phyloP scores from a whole-genome alignment of 2,113 vertebrate genomes.

The Argyrosomus japonicus region DNA sequence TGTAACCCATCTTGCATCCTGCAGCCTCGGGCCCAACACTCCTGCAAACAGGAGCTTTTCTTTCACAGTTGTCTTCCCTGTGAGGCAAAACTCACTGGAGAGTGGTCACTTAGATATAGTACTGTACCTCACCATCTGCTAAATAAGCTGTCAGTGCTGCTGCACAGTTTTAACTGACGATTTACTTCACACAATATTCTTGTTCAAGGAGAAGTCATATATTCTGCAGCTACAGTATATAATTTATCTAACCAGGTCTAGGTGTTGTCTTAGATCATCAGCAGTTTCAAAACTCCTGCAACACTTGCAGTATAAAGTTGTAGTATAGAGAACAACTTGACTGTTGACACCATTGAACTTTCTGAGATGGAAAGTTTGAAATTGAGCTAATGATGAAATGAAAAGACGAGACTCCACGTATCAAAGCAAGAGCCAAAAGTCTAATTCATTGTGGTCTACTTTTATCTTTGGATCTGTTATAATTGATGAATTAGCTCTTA shows the following conservation, averaged over 20 bases:
- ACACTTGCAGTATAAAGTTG: background rate
- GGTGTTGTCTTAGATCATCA: background rate
- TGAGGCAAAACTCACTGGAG: conserved; percentile 1
- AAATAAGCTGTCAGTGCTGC: conserved; percentile 20
- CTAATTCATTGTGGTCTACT: too few species aligned
- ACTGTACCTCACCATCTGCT: background rate
- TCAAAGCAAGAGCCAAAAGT: too few species aligned
- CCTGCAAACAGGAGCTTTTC: background rate
- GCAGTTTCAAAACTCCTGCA: background rate
- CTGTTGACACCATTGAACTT: background rate
- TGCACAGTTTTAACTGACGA: background rate
- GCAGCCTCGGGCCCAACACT: background rate
- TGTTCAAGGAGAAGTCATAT: conserved; percentile 6
- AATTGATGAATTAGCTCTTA: too few species aligned
- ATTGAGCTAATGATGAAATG: too few species aligned
- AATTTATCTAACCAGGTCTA: background rate
- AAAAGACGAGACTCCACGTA: too few species aligned
- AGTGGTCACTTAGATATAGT: background rate
- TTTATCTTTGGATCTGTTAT: too few species aligned
- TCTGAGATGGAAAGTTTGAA: background rate
- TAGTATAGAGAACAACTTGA: background rate
- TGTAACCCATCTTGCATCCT: background rate
- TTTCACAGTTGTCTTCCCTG: background rate
- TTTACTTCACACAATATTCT: background rate
- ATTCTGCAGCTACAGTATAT: background rate